These are phyloP conservation scores for Eurystomus glaucurus DNA, from an alignment of 2,797 vertebrate species.

Conservation along the genomic window DNA sequence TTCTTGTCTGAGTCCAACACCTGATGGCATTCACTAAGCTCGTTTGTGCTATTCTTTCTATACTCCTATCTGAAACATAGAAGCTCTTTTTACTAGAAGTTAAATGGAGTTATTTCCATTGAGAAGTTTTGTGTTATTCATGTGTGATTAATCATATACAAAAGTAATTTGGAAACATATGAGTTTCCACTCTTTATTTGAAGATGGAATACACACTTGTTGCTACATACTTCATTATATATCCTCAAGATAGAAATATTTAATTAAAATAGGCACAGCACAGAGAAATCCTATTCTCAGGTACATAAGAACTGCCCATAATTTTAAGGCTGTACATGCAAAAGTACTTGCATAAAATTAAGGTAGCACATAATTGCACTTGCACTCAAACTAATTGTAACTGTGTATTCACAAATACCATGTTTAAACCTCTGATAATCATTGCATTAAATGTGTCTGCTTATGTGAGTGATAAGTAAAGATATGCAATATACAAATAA, in stretches of 20 bases:
- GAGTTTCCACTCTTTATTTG: background rate
- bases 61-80: background rate
- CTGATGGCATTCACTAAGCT: background rate
- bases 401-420: background rate
- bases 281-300: background rate
- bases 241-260: background rate
- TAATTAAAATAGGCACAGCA: background rate
- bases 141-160: background rate
- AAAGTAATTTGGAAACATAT: background rate
- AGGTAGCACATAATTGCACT: background rate
- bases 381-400: background rate
- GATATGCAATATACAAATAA: background rate
- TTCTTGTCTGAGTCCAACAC: background rate
- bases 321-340: background rate
- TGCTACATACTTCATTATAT: background rate
- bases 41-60: background rate
- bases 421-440: background rate
- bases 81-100: background rate
- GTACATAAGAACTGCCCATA: background rate
- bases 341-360: background rate
- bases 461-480: background rate
- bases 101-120: background rate
- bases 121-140: background rate
- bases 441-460: background rate
- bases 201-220: background rate